Evolutionary conservation across 2,888 invertebrate genomes (phyloP), one percentile per base, ranked within the genome.

Genomic region (Sylvicola fuscatus): DNA sequence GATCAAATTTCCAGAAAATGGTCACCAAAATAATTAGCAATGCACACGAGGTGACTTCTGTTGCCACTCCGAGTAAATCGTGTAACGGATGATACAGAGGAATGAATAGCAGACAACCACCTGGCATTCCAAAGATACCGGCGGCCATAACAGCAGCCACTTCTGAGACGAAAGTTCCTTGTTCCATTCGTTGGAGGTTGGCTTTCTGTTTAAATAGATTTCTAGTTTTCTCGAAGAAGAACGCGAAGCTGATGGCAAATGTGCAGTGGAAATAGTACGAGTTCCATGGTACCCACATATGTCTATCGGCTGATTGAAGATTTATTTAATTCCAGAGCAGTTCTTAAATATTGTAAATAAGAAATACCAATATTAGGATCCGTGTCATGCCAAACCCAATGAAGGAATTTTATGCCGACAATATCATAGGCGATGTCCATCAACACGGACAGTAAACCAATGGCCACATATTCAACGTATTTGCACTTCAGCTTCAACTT

Each of bases 371-470:
- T 65, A 46, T 73, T 74, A 3, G 74, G 72, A 51, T 75, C 74
- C 0, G 75, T 75, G 48, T 74, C 74, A 45, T 83, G 82, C 83
- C 83, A 84, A 2, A 77, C 75, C 82, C 82, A 83, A 59, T 81
- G 82, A 12, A 81, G 57, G 50, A 75, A 73, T 52, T 79, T 79
- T 10, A 81, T 72, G 2, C 75, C 70, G 39, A 78, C 70, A 35
- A 83, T 78, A 49, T 83, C 82, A 49, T 79, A 82, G 0, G 83
- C 81, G 33, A 82, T 61, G 50, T 84, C 82, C 27, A 82, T 66
- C 32, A 82, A 59, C 1, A 82, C 73, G 0, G 71, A 70, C 5
- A 68, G 59, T 21, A 83, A 53, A 1, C 80, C 83, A 11, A 78
- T 78, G 1, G 71, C 70, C 45, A 70, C 70, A 1, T 71, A 68